Evolutionary conservation across 1,140 invertebrate species (phyloP), one percentile per base, ranked within the genome.

Genomic region (Drosophila pseudoananassae): DNA sequence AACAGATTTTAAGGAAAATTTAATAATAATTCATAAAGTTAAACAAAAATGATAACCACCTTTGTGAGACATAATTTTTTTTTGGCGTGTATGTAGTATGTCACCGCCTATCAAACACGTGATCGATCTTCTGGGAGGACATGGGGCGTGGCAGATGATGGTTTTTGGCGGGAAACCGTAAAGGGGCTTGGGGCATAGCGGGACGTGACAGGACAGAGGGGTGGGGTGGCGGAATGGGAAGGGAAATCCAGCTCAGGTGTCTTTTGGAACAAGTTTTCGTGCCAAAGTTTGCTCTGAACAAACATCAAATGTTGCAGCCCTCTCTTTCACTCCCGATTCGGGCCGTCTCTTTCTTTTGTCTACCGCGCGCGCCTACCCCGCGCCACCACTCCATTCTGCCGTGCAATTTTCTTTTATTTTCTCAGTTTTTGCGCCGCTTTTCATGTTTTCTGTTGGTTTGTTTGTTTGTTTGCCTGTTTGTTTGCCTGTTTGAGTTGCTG

Each of bases 401-500:
- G 45, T 49, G 51, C 58, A 65, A 53, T 36, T 49, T 56, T 49
- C 47, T 63, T 47, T 51, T 23, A 29, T 75, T 68, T 65, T 51
- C 63, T 45, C 46, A 66, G 63, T 80, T 65, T 76, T 78, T 81
- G 77, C 73, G 82, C 82, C 82, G 82, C 82, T 85, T 85, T 87
- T 87, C 65, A 82, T 87, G 82, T 78, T 85, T 80, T 75, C 82
- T 81, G 79, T 71, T 83, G 70, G 80, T 74, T 82, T 78, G 61
- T 58, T 78, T 78, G 79, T 80, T 74, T 69, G 79, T 38, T 63
- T 71, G 80, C 68, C 71, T 78, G 76, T 78, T 78, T 79, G 77
- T 61, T 76, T 85, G 82, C 80, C 76, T 85, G 82, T 85, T 85
- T 85, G 82, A 85, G 82, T 87, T 85, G 82, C 82, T 85, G 82